Percentiles rank a stretch among this genome's conserved stretches.
Conservation (phyloP, 2,888 invertebrate species). For the Uropetala carovei region DNA sequence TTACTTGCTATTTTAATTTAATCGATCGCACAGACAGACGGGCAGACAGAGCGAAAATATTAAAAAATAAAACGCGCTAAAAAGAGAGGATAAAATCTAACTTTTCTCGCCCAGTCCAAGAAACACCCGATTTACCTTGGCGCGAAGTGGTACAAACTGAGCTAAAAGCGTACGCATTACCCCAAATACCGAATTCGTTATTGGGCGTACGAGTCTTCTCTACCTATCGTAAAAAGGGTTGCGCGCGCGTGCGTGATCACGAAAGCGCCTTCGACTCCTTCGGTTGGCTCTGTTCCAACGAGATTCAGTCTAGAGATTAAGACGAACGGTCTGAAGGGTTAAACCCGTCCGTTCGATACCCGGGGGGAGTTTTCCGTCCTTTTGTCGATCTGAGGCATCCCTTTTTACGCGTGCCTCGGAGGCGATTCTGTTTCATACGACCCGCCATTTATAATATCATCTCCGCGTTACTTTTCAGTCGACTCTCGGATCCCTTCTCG, state of each 20-base stretch:
- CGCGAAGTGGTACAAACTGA: not conserved
- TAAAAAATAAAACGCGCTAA: too few species aligned
- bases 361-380: not conserved
- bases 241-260: not conserved
- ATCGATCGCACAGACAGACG: too few species aligned
- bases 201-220: not conserved
- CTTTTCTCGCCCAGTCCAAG: not conserved
- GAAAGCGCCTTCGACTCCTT: not conserved
- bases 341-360: not conserved
- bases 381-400: not conserved
- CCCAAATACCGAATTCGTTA: constrained; percentile 33
- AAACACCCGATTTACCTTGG: not conserved
- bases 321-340: not conserved
- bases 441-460: not conserved
- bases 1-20: too few species aligned
- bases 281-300: constrained; percentile 16
- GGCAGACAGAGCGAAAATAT: too few species aligned
- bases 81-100: not conserved
- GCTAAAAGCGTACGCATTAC: constrained; percentile 10
- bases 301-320: constrained; percentile 11
- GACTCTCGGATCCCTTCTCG: not conserved
- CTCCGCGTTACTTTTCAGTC: not conserved
- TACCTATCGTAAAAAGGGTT: not conserved
- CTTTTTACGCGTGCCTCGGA: not conserved
- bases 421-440: not conserved